Evolutionary conservation across 2,113 vertebrate genomes (phyloP).

Genomic region (Nestor notabilis): DNA sequence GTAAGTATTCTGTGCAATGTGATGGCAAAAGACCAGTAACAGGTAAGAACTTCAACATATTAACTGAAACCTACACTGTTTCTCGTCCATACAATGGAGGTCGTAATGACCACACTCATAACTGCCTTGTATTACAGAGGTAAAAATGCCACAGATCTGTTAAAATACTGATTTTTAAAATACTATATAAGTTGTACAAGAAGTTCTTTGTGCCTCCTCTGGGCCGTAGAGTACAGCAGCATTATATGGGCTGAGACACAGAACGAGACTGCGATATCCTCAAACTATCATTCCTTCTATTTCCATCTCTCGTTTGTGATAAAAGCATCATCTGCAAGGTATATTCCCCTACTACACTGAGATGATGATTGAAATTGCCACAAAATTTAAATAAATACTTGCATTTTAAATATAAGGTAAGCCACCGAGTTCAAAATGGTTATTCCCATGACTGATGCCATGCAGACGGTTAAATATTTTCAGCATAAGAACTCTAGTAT

Average conservation of each 20-base stretch:
- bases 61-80: not conserved
- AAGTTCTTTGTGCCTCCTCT: not conserved
- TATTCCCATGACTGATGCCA: not conserved
- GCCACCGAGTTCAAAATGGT: not conserved
- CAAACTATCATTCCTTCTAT: not conserved
- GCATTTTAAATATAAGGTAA: not conserved
- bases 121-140: not conserved
- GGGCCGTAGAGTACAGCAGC: not conserved
- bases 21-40: too few species aligned
- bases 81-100: not conserved
- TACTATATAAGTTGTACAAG: not conserved
- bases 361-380: not conserved
- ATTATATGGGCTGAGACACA: not conserved
- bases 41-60: not conserved
- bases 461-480: not conserved
- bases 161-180: not conserved
- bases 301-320: not conserved
- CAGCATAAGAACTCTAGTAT: not conserved
- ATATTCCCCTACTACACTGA: not conserved
- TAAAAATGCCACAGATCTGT: not conserved
- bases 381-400: not conserved
- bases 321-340: not conserved
- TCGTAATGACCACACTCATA: fast-evolving
- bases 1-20: fast-evolving
- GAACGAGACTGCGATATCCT: not conserved